Evolutionary conservation across 2,797 vertebrate species (phyloP).

Genomic region (Intellagama lesueurii): DNA sequence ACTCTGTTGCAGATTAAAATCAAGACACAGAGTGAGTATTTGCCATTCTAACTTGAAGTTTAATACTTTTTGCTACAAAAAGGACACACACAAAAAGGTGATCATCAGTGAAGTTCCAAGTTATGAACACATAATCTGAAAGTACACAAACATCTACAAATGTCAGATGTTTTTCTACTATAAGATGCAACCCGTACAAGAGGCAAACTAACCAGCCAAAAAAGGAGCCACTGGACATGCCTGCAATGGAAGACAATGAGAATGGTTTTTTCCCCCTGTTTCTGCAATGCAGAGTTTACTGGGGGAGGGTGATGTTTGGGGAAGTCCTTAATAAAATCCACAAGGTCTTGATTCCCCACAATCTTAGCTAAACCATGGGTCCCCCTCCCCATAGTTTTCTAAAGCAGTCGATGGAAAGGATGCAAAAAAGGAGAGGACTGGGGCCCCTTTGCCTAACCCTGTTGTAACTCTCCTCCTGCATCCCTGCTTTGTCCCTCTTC

Average conservation of each 20-base stretch:
- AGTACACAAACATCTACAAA: no score
- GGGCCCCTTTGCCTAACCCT: background rate
- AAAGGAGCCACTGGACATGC: background rate
- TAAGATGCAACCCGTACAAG: no score
- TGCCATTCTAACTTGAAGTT: no score
- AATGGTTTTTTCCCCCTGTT: background rate
- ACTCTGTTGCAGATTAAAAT: no score
- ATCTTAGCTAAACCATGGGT: background rate
- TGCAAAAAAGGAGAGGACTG: background rate
- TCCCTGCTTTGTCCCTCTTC: background rate
- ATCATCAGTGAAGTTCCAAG: no score
- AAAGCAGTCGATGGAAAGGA: background rate
- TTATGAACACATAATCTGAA: no score
- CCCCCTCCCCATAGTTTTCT: background rate
- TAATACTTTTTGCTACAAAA: no score
- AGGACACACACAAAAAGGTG: no score
- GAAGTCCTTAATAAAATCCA: background rate
- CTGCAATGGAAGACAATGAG: background rate
- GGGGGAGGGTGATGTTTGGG: background rate
- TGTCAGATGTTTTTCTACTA: no score
- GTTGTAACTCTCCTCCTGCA: background rate
- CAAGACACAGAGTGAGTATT: no score
- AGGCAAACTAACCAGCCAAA: no score
- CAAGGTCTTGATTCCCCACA: background rate
- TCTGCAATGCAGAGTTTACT: background rate